A percentile compares a stretch with the other conserved stretches of the same genome.
Conservation (phyloP, 2,888 invertebrate species). For the Agrypnus murinus region DNA sequence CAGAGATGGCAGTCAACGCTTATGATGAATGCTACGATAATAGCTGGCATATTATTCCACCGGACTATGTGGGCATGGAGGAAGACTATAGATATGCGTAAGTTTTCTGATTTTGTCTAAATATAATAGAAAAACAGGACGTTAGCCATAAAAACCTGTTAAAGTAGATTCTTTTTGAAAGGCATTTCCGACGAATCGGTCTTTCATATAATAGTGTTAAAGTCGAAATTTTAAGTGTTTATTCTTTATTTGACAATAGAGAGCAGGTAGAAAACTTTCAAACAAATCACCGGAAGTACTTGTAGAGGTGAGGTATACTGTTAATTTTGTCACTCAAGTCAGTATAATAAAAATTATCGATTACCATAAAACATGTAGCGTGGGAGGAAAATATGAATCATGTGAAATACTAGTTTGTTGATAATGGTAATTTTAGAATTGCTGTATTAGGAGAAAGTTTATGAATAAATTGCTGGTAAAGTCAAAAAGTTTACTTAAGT, state of each 20-base stretch:
- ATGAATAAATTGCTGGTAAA: not conserved
- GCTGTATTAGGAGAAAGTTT: no score
- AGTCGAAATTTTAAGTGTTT: constrained; percentile 7
- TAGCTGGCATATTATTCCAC: constrained; percentile 81
- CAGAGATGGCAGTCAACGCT: constrained; percentile 75
- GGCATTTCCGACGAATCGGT: constrained; percentile 27
- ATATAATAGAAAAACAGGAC: constrained; percentile 20
- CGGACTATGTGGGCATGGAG: constrained; percentile 80
- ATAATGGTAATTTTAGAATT: no score
- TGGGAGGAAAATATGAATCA: no score
- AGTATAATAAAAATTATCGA: no score
- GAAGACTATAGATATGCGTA: constrained; percentile 82
- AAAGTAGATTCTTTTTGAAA: constrained; percentile 16
- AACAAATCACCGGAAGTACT: constrained; percentile 35
- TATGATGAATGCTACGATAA: constrained; percentile 80
- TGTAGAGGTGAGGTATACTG: not conserved
- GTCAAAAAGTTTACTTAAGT: not conserved
- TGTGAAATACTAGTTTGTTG: no score
- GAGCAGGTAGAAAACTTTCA: constrained; percentile 31
- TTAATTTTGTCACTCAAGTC: not conserved
- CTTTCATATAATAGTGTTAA: constrained; percentile 16
- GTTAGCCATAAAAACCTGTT: constrained; percentile 29
- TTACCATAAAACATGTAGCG: no score
- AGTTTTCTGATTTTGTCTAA: constrained; percentile 65
- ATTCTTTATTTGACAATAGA: constrained; percentile 8